Base-by-base conservation (phyloP, 2,113 vertebrate species). In the Channa maculata region DNA sequence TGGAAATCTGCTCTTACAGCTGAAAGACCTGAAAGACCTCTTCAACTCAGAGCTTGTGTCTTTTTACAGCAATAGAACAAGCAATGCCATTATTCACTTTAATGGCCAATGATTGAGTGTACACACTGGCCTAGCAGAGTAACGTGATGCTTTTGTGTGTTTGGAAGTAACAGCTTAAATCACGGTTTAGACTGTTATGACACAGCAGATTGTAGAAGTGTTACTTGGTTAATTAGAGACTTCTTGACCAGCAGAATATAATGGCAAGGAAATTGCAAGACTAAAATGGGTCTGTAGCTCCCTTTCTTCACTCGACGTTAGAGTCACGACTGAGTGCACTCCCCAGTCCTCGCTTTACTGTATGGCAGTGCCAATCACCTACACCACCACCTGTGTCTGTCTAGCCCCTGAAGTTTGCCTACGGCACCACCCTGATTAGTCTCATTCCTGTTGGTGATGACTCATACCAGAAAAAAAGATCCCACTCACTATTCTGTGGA, bases 371-470 rank as follows among this genome's bases (percentile, higher is more conserved):
- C 59, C 64, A 75, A 50, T 61, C 79, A 71, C 80, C 75, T 74
- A 65, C 75, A 72, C 65, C 64, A 65, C 66, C 72, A 79, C 80
- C 84, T 81, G 64, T 75, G 75, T 67, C 66, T 73, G 57, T 70
- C 57, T 54, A 58, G 52, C 55, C 60, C 63, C 68, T 71, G 58
- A 80, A 64, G 51, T 84, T 61, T 62, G 57, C 77, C 75, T 54
- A 3, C 9, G 3, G 66, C 67, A 1, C 50, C 68, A 36, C 67
- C 81, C 77, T 65, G 57, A 86, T 86, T 83, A 73, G 39, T 63
- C 70, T 83, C 78, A 13, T 87, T 72, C 49, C 65, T 71, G 50
- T 13, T 78, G 71, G 37, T 72, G 53, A 81, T 80, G 82, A 89
- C 71, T 88, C 79, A 77, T 59, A 70, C 50, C 37, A 70, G 48